Evolutionary conservation across 2,797 vertebrate genomes (phyloP).

Genomic region (Enteromius treurensis): DNA sequence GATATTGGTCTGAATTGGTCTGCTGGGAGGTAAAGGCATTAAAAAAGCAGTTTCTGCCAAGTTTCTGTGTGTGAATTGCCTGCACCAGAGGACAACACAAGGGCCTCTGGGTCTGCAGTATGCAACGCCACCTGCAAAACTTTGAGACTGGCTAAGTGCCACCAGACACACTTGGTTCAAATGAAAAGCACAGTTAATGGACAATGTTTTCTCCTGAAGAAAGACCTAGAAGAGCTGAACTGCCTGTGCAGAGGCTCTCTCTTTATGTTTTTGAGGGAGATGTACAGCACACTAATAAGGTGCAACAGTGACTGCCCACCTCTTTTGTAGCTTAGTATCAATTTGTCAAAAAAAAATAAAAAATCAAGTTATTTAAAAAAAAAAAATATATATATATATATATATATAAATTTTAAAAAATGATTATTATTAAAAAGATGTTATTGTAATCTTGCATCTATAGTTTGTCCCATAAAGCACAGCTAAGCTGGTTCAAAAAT

Average conservation of each 20-base stretch:
- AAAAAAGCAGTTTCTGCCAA: conserved; percentile 37
- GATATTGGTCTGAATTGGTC: background rate
- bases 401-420: background rate
- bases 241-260: background rate
- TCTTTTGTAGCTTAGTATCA: background rate
- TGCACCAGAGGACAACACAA: conserved; percentile 39
- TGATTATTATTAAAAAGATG: background rate
- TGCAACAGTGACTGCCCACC: background rate
- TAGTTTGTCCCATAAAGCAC: background rate
- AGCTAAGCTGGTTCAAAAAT: background rate
- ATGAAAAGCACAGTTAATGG: conserved; percentile 14
- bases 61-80: conserved; percentile 33
- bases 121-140: conserved; percentile 31
- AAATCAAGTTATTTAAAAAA: background rate
- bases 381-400: background rate
- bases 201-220: background rate
- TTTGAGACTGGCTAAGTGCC: conserved; percentile 17
- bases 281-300: background rate
- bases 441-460: background rate
- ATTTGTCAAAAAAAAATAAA: background rate
- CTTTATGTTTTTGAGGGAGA: background rate
- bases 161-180: background rate
- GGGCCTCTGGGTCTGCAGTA: conserved; percentile 17
- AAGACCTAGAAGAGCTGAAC: background rate
- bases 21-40: conserved; percentile 15